Base-by-base conservation (phyloP, 2,113 vertebrate species). In the Ctenomys sociabilis region DNA sequence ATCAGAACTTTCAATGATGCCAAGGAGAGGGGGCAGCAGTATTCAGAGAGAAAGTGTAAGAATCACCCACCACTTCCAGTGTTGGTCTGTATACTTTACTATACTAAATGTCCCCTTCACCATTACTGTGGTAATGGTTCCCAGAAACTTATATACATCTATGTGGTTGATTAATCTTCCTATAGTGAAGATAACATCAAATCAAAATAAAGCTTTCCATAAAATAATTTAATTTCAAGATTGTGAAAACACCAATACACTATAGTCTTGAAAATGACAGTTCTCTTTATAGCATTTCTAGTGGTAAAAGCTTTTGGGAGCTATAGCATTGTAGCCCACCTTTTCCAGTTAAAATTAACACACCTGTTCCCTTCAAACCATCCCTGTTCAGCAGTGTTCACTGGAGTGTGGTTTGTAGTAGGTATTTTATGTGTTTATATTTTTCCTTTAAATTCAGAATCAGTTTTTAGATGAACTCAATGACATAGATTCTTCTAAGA, bases 311-410 rank as follows among this genome's bases (percentile, higher is more conserved):
- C 40, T 85, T 77, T 40, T 12, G 59, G 68, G 45, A 61, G 61
- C 35, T n/a, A 7, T 14, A 73, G 63, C 35, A 21, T 66, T 66
- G 43, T 1, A 92, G 16, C 32, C 19, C 85, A 21, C 35, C 19
- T 64, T 91, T 92, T 73, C 81, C 89, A 43, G 8, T 59, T 66
- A 89, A 54, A 92, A 87, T 83, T 54, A 80, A 59, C 72, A 85
- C 22, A 19, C 35, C 21, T 82, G 7, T 63, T 88, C 9, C 28
- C 35, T 93, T 75, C 32, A 75, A 49, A 64, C 70, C 37, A 90
- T 90, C 49, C 64, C 22, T 88, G 35, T 85, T 92, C 63, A 72
- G 28, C 14, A 14, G 57, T 57, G 30, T 40, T 92, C 45, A 68
- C 0, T 86, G 73, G 73, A 59, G 35, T 92, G 24, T 75, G n/a